Evolutionary conservation across 2,797 vertebrate genomes (phyloP).

Genomic region (Peromyscus aztecus): DNA sequence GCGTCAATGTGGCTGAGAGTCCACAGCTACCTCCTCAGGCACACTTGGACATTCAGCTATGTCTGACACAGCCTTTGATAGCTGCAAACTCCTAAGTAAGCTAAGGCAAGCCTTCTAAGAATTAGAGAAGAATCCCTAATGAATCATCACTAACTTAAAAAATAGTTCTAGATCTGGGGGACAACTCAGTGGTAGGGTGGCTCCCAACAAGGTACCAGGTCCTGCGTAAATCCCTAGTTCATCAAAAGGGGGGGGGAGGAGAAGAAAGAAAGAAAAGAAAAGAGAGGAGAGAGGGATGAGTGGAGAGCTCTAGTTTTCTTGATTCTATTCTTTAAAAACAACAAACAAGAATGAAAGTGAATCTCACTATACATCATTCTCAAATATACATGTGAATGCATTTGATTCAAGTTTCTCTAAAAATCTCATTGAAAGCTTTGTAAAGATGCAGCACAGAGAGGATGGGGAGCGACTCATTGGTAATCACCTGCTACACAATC

Average conservation of each 20-base stretch:
- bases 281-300: background rate
- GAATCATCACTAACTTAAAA: conserved; percentile 54
- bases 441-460: background rate
- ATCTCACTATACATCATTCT: background rate
- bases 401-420: background rate
- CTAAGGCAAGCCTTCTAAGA: conserved; percentile 39
- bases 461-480: background rate
- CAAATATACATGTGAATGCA: background rate
- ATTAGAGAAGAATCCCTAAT: conserved; percentile 36
- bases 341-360: background rate
- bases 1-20: background rate
- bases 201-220: background rate
- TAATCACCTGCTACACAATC: background rate
- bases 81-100: background rate
- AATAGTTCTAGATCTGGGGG: background rate
- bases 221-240: background rate
- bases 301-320: background rate
- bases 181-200: background rate
- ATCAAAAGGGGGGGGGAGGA: no score
- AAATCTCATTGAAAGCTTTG: conserved; percentile 12
- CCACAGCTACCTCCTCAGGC: background rate
- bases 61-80: background rate
- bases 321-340: conserved; percentile 1
- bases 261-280: no score
- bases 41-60: background rate